Base-by-base conservation (phyloP, 35 echinoderm and acorn worm species). In the Eucidaris tribuloides region DNA sequence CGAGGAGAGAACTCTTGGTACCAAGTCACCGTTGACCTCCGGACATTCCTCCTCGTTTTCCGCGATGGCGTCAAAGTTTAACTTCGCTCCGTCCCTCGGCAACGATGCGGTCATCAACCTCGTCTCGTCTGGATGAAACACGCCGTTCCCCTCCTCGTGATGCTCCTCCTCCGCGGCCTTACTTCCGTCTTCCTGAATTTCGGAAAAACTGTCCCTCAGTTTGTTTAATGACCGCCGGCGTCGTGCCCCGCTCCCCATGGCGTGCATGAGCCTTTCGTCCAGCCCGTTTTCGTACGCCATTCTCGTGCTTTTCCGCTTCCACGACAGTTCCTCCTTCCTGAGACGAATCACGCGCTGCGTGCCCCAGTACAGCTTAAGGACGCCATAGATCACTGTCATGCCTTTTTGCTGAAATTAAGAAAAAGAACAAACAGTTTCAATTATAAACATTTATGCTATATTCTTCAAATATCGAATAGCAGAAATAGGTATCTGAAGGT, bases 311-410 rank as follows among this genome's bases (percentile, higher is more conserved):
- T 78, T 72, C 5, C 92, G 60, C 71, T 94, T 94, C 92, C 92
- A 94, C 36, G 81, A 76, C 19, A 80, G 78, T 38, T 94, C 92
- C 68, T 94, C 92, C 34, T 94, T 83, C 61, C 90, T 94, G 11
- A 94, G 81, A 22, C 83, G 77, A 17, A 94, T 94, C 22, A 94
- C 92, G 19, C 86, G 89, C 66, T 94, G 92, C 15, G 87, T 90
- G 27, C 92, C 92, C 92, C 92, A 94, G 45, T 82, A 81, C 13
- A 94, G 89, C 82, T 86, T 94, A 2, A 94, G 79, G 54, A 94
- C 86, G 19, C 86, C 87, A 84, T 80, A 90, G n/a, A 86, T 58
- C 60, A 57, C 54, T 14, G 44, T 77, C 76, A 77, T 49, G 5
- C 65, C 84, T 42, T 86, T 76, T 35, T 54, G 36, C 71, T 78